A percentile compares a stretch with the other conserved stretches of the same genome.
These are phyloP conservation scores for Sycophila texana DNA, from an alignment of 2,888 invertebrate genomes.

Conservation along the genomic window DNA sequence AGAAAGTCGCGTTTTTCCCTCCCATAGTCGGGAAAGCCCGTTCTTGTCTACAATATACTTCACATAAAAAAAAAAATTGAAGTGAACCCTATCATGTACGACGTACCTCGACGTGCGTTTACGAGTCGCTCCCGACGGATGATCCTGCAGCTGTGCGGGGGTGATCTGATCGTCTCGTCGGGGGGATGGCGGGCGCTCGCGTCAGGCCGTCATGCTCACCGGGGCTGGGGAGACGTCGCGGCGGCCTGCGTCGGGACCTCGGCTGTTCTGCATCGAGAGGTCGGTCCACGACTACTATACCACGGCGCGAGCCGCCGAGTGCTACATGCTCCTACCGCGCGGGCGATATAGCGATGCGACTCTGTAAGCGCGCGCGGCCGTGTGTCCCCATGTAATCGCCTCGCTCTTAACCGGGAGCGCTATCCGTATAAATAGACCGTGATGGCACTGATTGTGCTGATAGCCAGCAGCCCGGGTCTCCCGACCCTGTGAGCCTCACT, in stretches of 20 bases:
- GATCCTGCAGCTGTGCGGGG: no score
- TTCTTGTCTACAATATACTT: no score
- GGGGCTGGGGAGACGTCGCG: background rate
- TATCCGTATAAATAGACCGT: constrained; percentile 66
- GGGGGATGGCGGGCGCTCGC: background rate
- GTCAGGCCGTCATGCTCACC: constrained; percentile 4
- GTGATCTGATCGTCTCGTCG: no score
- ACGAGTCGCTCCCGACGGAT: background rate
- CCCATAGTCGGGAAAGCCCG: no score
- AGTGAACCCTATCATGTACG: no score
- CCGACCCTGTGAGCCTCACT: background rate
- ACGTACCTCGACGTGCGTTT: background rate
- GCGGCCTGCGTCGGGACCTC: constrained; percentile 54
- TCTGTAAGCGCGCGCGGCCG: constrained; percentile 56
- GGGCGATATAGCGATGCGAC: constrained; percentile 39
- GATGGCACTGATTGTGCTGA: constrained; percentile 65
- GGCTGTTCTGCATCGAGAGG: constrained; percentile 58
- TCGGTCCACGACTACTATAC: constrained; percentile 61
- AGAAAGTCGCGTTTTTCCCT: no score
- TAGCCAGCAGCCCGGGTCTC: constrained; percentile 45
- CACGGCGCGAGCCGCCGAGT: background rate
- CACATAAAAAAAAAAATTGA: no score
- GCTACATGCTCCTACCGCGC: constrained; percentile 52
- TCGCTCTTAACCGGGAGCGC: constrained; percentile 59
- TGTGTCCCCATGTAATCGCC: constrained; percentile 65